Evolutionary conservation across 2,113 vertebrate genomes (phyloP).

Genomic region (Eclectus roratus): DNA sequence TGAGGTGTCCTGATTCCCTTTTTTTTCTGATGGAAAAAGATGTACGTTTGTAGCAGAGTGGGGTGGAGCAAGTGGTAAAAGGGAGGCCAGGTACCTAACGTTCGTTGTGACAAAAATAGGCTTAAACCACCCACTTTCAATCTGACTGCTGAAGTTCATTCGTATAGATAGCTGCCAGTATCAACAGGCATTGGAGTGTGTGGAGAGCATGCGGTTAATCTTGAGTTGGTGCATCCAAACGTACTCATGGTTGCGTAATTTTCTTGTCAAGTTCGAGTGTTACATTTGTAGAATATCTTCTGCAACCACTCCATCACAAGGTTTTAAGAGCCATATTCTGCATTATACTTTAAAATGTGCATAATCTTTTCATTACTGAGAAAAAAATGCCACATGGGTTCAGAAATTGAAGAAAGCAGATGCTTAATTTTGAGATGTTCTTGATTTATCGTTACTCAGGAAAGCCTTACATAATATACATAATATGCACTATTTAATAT

Average conservation of each 20-base stretch:
- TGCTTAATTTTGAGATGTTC: conserved; percentile 39
- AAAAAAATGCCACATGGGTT: not conserved
- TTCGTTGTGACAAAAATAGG: conserved; percentile 31
- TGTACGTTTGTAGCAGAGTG: not conserved
- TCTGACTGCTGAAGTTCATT: conserved; percentile 35
- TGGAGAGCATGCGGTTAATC: not conserved
- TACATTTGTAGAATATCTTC: conserved; percentile 46
- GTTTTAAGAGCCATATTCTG: conserved; percentile 5
- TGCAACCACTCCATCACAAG: conserved; percentile 5
- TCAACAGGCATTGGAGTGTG: conserved; percentile 5
- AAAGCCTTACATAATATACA: not conserved
- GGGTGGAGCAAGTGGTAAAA: not conserved
- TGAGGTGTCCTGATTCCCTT: not conserved
- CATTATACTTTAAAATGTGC: conserved; percentile 51
- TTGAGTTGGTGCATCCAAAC: not conserved
- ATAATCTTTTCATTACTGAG: conserved; percentile 28
- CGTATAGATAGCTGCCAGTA: not conserved
- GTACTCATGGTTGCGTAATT: conserved; percentile 35
- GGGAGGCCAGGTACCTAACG: not conserved
- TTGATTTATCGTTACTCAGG: not conserved
- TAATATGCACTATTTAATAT: conserved; percentile 2
- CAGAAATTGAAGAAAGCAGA: conserved; percentile 5
- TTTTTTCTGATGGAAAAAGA: not conserved
- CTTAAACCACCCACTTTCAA: conserved; percentile 16
- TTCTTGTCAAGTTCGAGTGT: conserved; percentile 44